Percentiles rank a stretch among this genome's conserved stretches.
phyloP scores from a whole-genome alignment of 2,888 invertebrate genomes.

The Nasonia oneida region DNA sequence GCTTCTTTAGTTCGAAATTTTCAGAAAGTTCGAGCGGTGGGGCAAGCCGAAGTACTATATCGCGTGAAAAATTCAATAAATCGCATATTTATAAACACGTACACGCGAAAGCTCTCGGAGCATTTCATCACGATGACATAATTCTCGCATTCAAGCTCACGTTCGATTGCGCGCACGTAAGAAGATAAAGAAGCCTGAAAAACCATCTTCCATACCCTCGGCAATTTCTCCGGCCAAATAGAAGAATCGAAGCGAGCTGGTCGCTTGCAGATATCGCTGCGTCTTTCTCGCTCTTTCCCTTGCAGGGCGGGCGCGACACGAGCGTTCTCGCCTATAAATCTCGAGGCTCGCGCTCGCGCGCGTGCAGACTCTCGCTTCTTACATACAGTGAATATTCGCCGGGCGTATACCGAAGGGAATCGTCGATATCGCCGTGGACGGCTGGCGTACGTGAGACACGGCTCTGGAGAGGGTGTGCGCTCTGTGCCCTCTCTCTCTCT shows the following conservation, averaged over 20 bases:
- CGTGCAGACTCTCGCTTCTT: not conserved
- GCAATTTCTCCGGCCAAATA: slow-evolving; percentile 40
- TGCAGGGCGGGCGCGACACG: slow-evolving; percentile 17
- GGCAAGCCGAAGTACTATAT: not conserved
- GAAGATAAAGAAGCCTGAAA: slow-evolving; percentile 41
- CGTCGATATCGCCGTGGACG: slow-evolving; percentile 65
- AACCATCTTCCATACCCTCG: not conserved
- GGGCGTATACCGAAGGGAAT: slow-evolving; percentile 52
- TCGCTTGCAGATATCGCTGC: slow-evolving; percentile 33
- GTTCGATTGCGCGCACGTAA: slow-evolving; percentile 23
- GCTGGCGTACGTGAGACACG: slow-evolving; percentile 58
- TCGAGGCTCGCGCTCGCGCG: not conserved
- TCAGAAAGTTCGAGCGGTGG: too few relatives aligned
- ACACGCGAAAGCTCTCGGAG: not conserved
- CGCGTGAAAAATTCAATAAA: not conserved
- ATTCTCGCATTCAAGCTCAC: not conserved
- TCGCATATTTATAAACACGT: not conserved
- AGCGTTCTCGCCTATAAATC: slow-evolving; percentile 57
- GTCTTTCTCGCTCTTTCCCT: not conserved
- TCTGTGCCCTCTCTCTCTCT: not conserved
- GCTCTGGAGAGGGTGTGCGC: slow-evolving; percentile 10
- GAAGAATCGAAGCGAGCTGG: slow-evolving; percentile 12
- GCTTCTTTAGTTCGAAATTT: too few relatives aligned
- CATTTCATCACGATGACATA: not conserved
- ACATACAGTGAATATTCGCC: slow-evolving; percentile 51